Evolutionary conservation across 2,888 invertebrate genomes (phyloP), one percentile per base, ranked within the genome.

Genomic region (Callyntrura guangdongensis): DNA sequence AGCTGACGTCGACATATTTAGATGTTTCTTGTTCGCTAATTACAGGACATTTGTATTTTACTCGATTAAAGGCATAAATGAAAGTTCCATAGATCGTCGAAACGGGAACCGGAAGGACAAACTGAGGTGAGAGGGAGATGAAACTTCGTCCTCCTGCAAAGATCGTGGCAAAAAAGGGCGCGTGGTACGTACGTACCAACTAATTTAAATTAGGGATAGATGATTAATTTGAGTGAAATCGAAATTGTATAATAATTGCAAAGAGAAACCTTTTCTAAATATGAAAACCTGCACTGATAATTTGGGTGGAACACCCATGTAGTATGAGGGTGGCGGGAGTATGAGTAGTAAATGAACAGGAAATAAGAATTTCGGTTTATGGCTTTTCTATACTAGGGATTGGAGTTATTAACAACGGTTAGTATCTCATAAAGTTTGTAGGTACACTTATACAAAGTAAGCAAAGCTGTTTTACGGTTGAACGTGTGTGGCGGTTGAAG

Each of bases 121-220:
- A 56, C 53, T 84, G 69, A 69, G 49, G 47, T 53, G 53, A 53
- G 53, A n/a, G 8, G n/a, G 64, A 22, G 5, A 61, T 22, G 61
- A 61, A n/a, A n/a, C n/a, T n/a, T n/a, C n/a, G n/a, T n/a, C n/a
- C 22, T 22, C 20, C 20, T 22, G 20, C 12, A 27, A 27, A 0
- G 11, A 67, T 11, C 61, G 17, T 6, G 12, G 64, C 11, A 9
- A 67, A 67, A n/a, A n/a, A n/a, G n/a, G n/a, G n/a, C n/a, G n/a
- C n/a, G n/a, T n/a, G n/a, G n/a, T n/a, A n/a, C n/a, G n/a, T n/a
- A n/a, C n/a, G 22, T 12, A 20, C 25, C 22, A n/a, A 49, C 17
- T 64, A 81, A 87, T 81, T 88, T 88, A 88, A 88, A 72, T 88
- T 72, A 45, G 47, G 59, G 11, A 25, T n/a, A 47, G 45, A 69